Percentiles rank a stretch among this genome's conserved stretches.
These are phyloP conservation scores for Scartelaos histophorus DNA, from an alignment of 2,113 vertebrate species.

Conservation along the genomic window DNA sequence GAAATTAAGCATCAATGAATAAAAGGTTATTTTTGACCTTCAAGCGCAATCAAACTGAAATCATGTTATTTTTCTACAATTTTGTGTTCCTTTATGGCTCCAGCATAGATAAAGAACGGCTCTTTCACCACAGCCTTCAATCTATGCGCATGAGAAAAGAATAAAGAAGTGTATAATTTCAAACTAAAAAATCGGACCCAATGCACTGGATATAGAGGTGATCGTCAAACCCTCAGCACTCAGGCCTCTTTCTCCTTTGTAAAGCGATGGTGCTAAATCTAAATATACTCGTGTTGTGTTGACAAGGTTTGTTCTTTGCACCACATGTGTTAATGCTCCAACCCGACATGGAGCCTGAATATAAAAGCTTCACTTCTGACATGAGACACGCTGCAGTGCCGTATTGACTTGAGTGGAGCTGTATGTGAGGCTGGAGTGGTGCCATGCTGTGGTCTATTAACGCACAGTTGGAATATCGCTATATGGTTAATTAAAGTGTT, in stretches of 20 bases:
- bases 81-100: too few species aligned
- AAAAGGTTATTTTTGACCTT: too few species aligned
- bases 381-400: not conserved
- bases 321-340: not conserved
- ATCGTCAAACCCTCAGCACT: too few species aligned
- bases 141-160: too few species aligned
- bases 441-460: not conserved
- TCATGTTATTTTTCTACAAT: too few species aligned
- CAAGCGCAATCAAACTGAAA: too few species aligned
- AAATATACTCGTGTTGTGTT: not conserved
- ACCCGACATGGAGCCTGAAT: not conserved
- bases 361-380: constrained; percentile 1
- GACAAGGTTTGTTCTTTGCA: not conserved
- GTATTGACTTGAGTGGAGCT: not conserved
- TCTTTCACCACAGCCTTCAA: too few species aligned
- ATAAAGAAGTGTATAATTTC: too few species aligned
- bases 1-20: too few species aligned
- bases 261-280: constrained; percentile 2
- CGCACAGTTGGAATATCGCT: not conserved
- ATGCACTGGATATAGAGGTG: too few species aligned
- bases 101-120: too few species aligned
- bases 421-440: not conserved
- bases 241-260: not conserved
- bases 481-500: not conserved
- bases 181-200: too few species aligned